Evolutionary conservation across 2,888 invertebrate genomes (phyloP).

Genomic region (Electrophaes corylata): DNA sequence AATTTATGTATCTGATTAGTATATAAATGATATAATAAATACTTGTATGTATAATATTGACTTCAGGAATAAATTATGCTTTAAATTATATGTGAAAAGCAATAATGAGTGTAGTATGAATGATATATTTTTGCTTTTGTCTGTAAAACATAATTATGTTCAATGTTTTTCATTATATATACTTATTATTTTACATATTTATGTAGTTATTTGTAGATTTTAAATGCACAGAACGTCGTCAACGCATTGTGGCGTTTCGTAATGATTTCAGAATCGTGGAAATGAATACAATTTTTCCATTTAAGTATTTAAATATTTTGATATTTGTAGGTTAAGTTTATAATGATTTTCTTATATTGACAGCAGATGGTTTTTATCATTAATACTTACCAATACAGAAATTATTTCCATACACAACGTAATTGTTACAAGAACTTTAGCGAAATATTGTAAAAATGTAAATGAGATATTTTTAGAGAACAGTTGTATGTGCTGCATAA

Average conservation of each 20-base stretch:
- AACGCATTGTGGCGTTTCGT: constrained; percentile 9
- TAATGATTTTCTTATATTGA: constrained; percentile 3
- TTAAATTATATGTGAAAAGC: constrained; percentile 9
- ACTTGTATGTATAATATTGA: constrained; percentile 17
- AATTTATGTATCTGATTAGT: constrained; percentile 20
- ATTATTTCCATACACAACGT: constrained; percentile 1
- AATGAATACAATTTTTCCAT: constrained; percentile 47
- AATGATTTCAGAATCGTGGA: constrained; percentile 35
- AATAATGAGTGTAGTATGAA: constrained; percentile 8
- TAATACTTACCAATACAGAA: constrained; percentile 2
- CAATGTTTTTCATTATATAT: neutral
- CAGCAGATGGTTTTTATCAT: constrained; percentile 10
- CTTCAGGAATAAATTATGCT: constrained; percentile 18
- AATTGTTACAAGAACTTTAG: constrained; percentile 40
- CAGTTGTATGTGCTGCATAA: constrained; percentile 72
- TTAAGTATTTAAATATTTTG: constrained; percentile 6
- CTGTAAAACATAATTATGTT: neutral
- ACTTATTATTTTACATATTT: neutral
- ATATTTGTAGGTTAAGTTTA: constrained; percentile 21
- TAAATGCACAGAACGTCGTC: constrained; percentile 10
- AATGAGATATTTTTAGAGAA: constrained; percentile 78
- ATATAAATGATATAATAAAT: constrained; percentile 1
- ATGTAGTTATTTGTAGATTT: constrained; percentile 9
- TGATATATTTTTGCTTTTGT: neutral
- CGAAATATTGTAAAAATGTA: constrained; percentile 76